Percentiles rank a stretch among this genome's conserved stretches.
Conservation (phyloP, 2,888 invertebrate genomes). For the Nasonovia ribisnigri region DNA sequence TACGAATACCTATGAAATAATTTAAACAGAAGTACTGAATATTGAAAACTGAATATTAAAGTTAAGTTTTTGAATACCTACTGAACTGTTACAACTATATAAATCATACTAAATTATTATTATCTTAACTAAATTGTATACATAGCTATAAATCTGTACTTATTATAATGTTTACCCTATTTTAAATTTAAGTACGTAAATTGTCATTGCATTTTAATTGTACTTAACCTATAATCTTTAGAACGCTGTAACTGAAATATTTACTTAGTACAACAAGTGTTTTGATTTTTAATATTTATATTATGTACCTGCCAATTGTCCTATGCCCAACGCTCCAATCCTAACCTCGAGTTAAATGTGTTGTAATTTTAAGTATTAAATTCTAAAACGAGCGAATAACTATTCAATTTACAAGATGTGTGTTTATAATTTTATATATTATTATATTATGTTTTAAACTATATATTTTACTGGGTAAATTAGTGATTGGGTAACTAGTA, state of each 20-base stretch:
- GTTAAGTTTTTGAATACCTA: neutral
- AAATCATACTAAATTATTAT: neutral
- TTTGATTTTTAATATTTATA: neutral
- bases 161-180: neutral
- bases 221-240: neutral
- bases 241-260: neutral
- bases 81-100: neutral
- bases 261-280: neutral
- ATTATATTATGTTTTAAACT: neutral
- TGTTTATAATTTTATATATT: neutral
- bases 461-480: neutral
- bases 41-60: neutral
- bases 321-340: neutral
- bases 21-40: neutral
- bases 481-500: neutral
- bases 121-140: neutral
- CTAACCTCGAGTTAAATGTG: neutral
- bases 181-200: neutral
- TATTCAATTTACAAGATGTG: neutral
- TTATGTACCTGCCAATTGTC: neutral
- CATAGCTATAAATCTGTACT: neutral
- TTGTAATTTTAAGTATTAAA: neutral
- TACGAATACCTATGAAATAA: neutral
- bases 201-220: neutral
- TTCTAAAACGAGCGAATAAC: neutral